A percentile compares a stretch with the other conserved stretches of the same genome.
Evolutionary conservation across 2,113 vertebrate species (phyloP).

Genomic region (Semicossyphus pulcher): DNA sequence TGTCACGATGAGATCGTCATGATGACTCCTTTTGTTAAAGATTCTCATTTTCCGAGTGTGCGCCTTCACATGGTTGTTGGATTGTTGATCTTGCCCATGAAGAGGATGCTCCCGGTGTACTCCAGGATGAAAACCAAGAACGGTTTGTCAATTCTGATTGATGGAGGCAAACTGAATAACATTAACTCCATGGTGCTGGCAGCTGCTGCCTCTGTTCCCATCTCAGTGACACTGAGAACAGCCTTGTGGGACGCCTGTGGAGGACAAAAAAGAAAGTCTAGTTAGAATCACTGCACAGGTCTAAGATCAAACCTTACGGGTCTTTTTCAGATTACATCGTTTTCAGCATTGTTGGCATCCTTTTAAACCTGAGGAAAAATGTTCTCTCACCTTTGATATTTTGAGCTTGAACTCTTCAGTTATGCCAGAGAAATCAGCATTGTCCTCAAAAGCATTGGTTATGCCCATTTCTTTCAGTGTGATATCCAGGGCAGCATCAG

Average conservation of each 20-base stretch:
- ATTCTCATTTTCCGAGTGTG: not conserved
- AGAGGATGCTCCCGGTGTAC: constrained; percentile 84
- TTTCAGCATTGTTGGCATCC: no score
- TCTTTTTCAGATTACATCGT: no score
- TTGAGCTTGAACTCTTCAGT: constrained; percentile 73
- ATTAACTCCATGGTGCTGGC: constrained; percentile 62
- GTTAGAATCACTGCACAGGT: no score
- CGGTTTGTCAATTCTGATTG: constrained; percentile 78
- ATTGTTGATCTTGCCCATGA: constrained; percentile 88
- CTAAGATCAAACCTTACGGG: no score
- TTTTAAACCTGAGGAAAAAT: no score
- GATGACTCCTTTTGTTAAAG: no score
- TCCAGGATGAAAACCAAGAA: constrained; percentile 87
- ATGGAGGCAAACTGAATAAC: constrained; percentile 50
- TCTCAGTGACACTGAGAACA: constrained; percentile 87
- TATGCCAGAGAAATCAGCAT: constrained; percentile 87
- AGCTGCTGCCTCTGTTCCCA: constrained; percentile 83
- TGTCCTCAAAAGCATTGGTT: constrained; percentile 74
- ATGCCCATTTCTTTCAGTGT: constrained; percentile 84
- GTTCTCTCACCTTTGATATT: constrained; percentile 83
- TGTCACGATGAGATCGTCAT: no score
- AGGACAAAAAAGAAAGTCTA: constrained; percentile 26
- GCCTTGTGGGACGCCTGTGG: constrained; percentile 85
- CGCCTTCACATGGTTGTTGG: constrained; percentile 63
- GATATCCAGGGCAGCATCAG: constrained; percentile 72